Percentiles rank a stretch among this genome's conserved stretches.
Evolutionary conservation across 2,888 invertebrate species (phyloP).

Genomic region (Drosophila meridionalis): DNA sequence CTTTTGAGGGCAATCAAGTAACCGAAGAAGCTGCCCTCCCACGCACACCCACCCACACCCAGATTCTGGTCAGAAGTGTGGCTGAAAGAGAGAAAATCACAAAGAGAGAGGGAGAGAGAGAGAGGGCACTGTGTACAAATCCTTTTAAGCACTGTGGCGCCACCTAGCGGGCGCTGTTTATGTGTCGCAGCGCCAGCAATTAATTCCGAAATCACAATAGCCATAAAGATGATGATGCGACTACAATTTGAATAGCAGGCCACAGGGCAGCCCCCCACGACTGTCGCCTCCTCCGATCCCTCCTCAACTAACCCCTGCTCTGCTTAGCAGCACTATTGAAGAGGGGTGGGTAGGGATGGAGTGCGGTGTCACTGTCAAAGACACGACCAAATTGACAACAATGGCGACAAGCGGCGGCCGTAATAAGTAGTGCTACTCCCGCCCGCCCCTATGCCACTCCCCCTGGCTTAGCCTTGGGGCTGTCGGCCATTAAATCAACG

Average conservation of each 20-base stretch:
- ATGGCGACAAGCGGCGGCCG: conserved; percentile 75
- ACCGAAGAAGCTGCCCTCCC: conserved; percentile 50
- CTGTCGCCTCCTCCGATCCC: too few relatives aligned
- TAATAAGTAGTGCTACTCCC: conserved; percentile 66
- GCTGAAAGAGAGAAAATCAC: conserved; percentile 7
- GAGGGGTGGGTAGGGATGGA: neutral
- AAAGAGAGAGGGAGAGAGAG: neutral
- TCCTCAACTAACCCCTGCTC: conserved; percentile 1
- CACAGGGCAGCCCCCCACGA: conserved; percentile 8
- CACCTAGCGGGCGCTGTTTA: conserved; percentile 56
- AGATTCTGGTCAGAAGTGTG: conserved; percentile 41
- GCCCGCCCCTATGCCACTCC: neutral
- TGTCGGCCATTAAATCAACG: conserved; percentile 74
- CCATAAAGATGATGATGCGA: conserved; percentile 80
- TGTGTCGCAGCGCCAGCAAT: conserved; percentile 67
- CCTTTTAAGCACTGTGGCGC: conserved; percentile 76
- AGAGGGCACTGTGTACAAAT: conserved; percentile 43
- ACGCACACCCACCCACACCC: neutral
- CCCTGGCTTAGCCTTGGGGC: conserved; percentile 29
- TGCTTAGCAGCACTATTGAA: neutral
- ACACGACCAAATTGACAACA: conserved; percentile 77
- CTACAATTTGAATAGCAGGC: conserved; percentile 72
- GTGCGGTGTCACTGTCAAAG: conserved; percentile 63
- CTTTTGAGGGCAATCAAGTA: conserved; percentile 76
- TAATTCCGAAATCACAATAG: conserved; percentile 80